Evolutionary conservation across 2,113 vertebrate genomes (phyloP).

Genomic region (Empidonax alnorum): DNA sequence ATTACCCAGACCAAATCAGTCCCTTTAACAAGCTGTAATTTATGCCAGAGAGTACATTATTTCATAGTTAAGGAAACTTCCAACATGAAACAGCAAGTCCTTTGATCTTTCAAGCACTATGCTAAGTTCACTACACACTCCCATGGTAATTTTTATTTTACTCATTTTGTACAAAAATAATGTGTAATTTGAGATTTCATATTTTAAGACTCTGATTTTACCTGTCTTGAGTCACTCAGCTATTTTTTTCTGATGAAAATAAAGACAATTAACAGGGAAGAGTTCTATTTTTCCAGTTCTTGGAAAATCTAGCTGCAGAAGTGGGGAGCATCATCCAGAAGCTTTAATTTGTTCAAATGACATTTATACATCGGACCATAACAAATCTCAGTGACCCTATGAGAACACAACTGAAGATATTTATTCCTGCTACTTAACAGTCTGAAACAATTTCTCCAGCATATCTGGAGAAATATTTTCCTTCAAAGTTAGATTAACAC

Average conservation of each 20-base stretch:
- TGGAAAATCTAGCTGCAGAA: background rate
- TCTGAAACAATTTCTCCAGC: background rate
- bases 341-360: background rate
- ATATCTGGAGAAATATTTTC: background rate
- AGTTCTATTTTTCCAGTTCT: background rate
- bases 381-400: background rate
- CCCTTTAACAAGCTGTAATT: slow-evolving; percentile 74
- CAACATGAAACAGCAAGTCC: slow-evolving; percentile 71
- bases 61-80: slow-evolving; percentile 73
- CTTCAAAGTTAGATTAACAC: background rate
- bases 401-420: background rate
- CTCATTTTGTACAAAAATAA: slow-evolving; percentile 36
- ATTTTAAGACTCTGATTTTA: slow-evolving; percentile 17
- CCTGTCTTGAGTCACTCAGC: background rate
- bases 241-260: background rate
- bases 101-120: slow-evolving; percentile 73
- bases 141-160: slow-evolving; percentile 27
- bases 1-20: slow-evolving; percentile 79
- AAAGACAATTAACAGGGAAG: background rate
- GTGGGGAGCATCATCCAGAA: background rate
- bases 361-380: background rate
- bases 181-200: background rate
- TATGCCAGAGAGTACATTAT: slow-evolving; percentile 76
- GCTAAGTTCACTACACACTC: slow-evolving; percentile 43
- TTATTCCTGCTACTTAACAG: background rate